Percentiles rank a stretch among this genome's conserved stretches.
phyloP scores from a whole-genome alignment of 2,888 invertebrate species.

The Euzophera pinguis region DNA sequence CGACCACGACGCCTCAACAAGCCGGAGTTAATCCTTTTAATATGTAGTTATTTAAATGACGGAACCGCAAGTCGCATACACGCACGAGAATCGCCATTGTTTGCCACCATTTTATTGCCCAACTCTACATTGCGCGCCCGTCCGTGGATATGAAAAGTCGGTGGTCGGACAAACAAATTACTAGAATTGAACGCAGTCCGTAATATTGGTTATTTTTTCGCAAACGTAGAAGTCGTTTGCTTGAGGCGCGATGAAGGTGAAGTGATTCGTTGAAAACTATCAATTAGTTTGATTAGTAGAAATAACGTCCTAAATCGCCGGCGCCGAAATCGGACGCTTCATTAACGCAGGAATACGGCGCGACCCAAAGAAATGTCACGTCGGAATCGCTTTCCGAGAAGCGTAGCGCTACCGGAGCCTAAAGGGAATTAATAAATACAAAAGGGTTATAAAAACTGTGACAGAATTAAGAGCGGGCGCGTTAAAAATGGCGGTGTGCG shows the following conservation, averaged over 20 bases:
- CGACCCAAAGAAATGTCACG: constrained; percentile 72
- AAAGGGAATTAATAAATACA: constrained; percentile 77
- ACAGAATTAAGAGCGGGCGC: constrained; percentile 77
- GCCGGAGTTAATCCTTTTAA: constrained; percentile 73
- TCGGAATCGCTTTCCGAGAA: constrained; percentile 75
- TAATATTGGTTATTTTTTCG: neutral
- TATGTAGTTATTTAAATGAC: constrained; percentile 57
- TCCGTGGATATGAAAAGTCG: constrained; percentile 4
- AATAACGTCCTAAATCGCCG: constrained; percentile 49
- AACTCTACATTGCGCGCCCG: constrained; percentile 10
- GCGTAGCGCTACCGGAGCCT: constrained; percentile 75
- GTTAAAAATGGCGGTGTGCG: constrained; percentile 67
- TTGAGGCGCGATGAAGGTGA: neutral
- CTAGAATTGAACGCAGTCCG: neutral
- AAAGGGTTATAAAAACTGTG: constrained; percentile 78
- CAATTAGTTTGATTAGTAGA: constrained; percentile 49
- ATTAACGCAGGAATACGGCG: constrained; percentile 69
- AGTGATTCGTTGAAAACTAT: constrained; percentile 32
- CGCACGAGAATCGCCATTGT: constrained; percentile 61
- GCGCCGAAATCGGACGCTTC: constrained; percentile 74
- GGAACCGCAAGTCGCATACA: constrained; percentile 43
- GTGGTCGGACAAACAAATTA: neutral
- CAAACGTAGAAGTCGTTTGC: neutral
- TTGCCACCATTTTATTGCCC: constrained; percentile 54
- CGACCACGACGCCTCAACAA: constrained; percentile 70